Conservation (phyloP, 2,888 invertebrate species). For the Ferdinandea cuprea region DNA sequence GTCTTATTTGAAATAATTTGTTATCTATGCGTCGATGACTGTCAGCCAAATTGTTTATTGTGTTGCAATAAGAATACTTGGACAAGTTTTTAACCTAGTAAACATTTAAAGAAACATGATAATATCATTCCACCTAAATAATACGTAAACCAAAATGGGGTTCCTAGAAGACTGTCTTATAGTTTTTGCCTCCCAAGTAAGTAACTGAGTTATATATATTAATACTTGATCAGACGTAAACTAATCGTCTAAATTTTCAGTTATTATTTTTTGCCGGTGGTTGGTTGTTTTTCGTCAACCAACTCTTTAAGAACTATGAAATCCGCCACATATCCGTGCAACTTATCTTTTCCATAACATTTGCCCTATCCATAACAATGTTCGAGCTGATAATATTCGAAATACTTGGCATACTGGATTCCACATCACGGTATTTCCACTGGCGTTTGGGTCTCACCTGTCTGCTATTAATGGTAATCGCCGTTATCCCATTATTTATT, state of each 20-base stretch:
- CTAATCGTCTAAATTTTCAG: slow-evolving; percentile 85
- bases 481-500: slow-evolving; percentile 98
- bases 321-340: slow-evolving; percentile 97
- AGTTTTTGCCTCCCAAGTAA: slow-evolving; percentile 91
- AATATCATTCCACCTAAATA: slow-evolving; percentile 28
- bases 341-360: slow-evolving; percentile 97
- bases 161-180: slow-evolving; percentile 93
- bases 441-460: slow-evolving; percentile 97
- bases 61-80: no score
- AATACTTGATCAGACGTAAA: not conserved
- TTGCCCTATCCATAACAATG: slow-evolving; percentile 98
- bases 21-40: no score
- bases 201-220: slow-evolving; percentile 73
- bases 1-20: no score
- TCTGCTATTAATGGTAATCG: slow-evolving; percentile 96
- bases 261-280: slow-evolving; percentile 97
- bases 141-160: slow-evolving; percentile 85
- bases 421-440: slow-evolving; percentile 89
- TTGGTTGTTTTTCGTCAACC: slow-evolving; percentile 99
- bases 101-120: slow-evolving; percentile 44
- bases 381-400: slow-evolving; percentile 99
- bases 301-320: slow-evolving; percentile 98
- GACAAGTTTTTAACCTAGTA: no score
- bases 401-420: slow-evolving; percentile 95
- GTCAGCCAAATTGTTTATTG: no score